These are phyloP conservation scores for Adelosebastes latens DNA, from an alignment of 2,797 vertebrate genomes.

Conservation along the genomic window DNA sequence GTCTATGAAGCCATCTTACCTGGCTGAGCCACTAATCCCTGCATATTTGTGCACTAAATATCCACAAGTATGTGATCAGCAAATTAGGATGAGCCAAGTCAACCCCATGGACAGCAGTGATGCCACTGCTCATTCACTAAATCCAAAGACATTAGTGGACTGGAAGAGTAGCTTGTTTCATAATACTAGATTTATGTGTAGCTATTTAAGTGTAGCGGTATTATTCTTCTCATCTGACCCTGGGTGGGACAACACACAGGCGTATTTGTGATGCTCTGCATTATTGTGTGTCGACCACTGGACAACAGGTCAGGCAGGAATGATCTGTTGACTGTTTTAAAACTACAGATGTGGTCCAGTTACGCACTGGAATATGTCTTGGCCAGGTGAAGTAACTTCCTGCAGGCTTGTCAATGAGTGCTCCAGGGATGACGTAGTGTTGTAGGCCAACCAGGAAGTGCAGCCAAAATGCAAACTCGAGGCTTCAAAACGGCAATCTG, in stretches of 20 bases:
- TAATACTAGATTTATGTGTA: neutral
- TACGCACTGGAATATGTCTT: neutral
- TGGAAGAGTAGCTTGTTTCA: neutral
- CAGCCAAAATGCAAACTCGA: too few species aligned
- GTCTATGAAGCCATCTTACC: neutral
- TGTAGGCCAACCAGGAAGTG: too few species aligned
- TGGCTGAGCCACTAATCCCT: neutral
- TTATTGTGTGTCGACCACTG: neutral
- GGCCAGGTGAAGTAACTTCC: fast-evolving
- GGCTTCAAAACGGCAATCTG: too few species aligned
- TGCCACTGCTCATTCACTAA: neutral
- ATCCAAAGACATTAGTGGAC: neutral
- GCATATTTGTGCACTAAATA: neutral
- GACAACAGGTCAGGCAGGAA: neutral
- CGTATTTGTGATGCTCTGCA: neutral
- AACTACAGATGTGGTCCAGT: neutral
- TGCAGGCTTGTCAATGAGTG: too few species aligned
- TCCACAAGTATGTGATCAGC: neutral
- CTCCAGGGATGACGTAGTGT: too few species aligned
- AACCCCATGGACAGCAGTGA: neutral
- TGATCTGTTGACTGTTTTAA: neutral
- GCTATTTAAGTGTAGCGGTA: neutral
- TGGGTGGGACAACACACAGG: neutral
- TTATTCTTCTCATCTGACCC: neutral
- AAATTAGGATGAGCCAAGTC: neutral